Evolutionary conservation across 2,888 invertebrate genomes (phyloP).

Genomic region (Eucriotettix oculatus): DNA sequence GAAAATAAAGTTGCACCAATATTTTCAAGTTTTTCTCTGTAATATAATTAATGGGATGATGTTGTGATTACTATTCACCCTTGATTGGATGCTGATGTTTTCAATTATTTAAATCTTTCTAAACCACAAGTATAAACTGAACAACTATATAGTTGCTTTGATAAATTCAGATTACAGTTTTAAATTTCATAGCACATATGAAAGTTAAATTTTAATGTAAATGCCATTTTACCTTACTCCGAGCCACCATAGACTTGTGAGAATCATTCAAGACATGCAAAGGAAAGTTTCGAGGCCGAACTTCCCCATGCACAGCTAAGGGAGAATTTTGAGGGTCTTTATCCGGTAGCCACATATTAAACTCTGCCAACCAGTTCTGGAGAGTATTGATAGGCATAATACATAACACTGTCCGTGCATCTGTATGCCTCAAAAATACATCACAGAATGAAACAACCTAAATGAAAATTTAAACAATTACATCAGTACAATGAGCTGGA

Average conservation of each 20-base stretch:
- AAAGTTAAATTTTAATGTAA: background rate
- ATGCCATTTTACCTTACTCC: conserved; percentile 54
- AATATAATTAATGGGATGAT: too few species aligned
- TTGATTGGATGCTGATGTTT: too few species aligned
- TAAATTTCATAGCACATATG: too few species aligned
- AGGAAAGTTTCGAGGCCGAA: conserved; percentile 65
- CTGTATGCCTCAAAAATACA: conserved; percentile 81
- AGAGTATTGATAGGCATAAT: conserved; percentile 98
- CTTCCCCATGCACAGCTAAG: conserved; percentile 41
- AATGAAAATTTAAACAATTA: background rate
- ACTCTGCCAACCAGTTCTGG: conserved; percentile 95
- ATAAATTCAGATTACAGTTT: too few species aligned
- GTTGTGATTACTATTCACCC: too few species aligned
- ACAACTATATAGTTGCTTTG: too few species aligned
- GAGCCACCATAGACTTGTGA: conserved; percentile 75
- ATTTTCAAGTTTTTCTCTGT: too few species aligned
- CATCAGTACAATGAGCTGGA: too few species aligned
- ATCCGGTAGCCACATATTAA: conserved; percentile 87
- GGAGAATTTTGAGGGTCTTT: conserved; percentile 24
- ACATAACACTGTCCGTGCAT: conserved; percentile 75
- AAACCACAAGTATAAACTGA: too few species aligned
- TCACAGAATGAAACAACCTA: conserved; percentile 88
- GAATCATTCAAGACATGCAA: conserved; percentile 86
- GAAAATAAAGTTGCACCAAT: too few species aligned
- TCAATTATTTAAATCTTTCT: too few species aligned